Evolutionary conservation across 2,888 invertebrate genomes (phyloP), one percentile per base, ranked within the genome.

Genomic region (Sussaba pulchella): DNA sequence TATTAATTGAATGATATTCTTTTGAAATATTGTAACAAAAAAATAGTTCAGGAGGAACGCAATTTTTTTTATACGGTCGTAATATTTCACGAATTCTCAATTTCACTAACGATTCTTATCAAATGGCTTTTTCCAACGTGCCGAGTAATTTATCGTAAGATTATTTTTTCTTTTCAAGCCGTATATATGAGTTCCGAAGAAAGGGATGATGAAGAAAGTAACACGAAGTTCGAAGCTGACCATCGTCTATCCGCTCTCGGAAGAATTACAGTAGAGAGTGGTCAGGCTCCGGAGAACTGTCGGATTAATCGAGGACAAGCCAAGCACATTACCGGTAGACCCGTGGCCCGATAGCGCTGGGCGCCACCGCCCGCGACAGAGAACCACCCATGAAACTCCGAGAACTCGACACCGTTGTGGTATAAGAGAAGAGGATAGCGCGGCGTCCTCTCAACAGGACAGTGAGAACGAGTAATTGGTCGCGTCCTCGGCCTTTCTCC

Each of bases 301-400:
- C 85, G 89, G 89, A 91, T 91, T 91, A 91, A 91, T 91, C 91
- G 87, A 85, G 87, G 89, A 91, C 91, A 90, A 90, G 91, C 89
- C 88, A 90, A 89, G 88, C 88, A 88, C 91, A 91, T 91, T 91
- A 91, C 89, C 85, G 86, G 81, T 70, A 85, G 78, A 89, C 88
- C 83, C 86, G 82, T 69, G 84, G 72, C 79, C 85, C 86, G 74
- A 81, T 76, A 81, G 69, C 80, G 67, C 47, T 71, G 75, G 82
- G 78, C 82, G 81, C 82, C 78, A 83, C 72, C 75, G 64, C 61
- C 52, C 50, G 63, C 76, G 61, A 67, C 41, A 71, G 59, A 26
- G 71, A 80, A 47, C 82, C 82, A 82, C 80, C n/a, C 82, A 67
- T 81, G 78, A 84, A 76, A 73, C 85, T 87, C 89, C 84, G 74